Conservation (phyloP, 2,113 vertebrate genomes). For the Megaceryle maxima region DNA sequence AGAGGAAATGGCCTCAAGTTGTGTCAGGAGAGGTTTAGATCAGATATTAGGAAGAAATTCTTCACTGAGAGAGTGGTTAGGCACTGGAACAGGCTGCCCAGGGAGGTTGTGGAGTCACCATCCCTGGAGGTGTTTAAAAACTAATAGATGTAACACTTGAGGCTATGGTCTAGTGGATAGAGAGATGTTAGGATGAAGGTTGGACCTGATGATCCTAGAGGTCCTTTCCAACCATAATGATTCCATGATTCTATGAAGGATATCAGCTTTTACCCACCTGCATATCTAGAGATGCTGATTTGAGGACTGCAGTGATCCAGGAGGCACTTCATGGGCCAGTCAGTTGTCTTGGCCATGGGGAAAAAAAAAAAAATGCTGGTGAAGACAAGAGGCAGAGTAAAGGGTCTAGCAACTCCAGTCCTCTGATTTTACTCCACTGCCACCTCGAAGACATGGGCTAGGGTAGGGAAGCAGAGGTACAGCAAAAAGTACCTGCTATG, state of each 20-base stretch:
- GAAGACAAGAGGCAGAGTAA: background rate
- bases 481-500: background rate
- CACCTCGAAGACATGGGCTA: background rate
- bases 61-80: too few species aligned
- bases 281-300: background rate
- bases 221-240: too few species aligned
- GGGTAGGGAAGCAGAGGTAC: background rate
- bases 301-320: background rate
- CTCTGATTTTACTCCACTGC: background rate
- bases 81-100: too few species aligned
- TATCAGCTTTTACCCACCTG: background rate
- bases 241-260: background rate
- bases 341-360: background rate
- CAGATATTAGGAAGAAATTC: too few species aligned
- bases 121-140: too few species aligned
- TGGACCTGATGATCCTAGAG: too few species aligned
- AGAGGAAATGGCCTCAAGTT: too few species aligned
- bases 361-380: background rate
- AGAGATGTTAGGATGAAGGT: too few species aligned
- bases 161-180: too few species aligned
- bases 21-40: too few species aligned
- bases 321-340: background rate
- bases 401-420: background rate
- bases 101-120: too few species aligned
- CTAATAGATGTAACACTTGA: too few species aligned